A percentile compares a stretch with the other conserved stretches of the same genome.
Conservation (phyloP, 2,888 invertebrate genomes). For the Cosmia pyralina region DNA sequence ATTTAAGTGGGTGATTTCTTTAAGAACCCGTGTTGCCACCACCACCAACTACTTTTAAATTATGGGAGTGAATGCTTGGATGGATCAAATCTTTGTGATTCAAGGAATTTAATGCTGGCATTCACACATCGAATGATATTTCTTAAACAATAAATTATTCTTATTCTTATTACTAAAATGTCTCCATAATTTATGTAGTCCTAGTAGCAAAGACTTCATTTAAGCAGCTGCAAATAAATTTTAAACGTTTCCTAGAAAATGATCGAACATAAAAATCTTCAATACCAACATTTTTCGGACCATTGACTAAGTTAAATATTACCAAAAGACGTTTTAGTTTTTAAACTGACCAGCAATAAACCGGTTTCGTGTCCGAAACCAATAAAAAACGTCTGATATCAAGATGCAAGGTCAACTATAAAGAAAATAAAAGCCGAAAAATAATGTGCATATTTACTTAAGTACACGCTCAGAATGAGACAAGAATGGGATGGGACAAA, state of each 20-base stretch:
- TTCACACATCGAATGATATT: too few relatives aligned
- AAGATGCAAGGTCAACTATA: conserved; percentile 21
- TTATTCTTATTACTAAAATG: too few relatives aligned
- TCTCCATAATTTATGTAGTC: too few relatives aligned
- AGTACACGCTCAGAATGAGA: conserved; percentile 23
- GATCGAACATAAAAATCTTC: not conserved
- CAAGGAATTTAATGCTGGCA: not conserved
- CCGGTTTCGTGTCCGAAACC: not conserved
- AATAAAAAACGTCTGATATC: conserved; percentile 14
- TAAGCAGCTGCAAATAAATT: too few relatives aligned
- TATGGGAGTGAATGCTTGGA: not conserved
- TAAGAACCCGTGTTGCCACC: not conserved
- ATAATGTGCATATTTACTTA: conserved; percentile 18
- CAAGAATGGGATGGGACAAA: conserved; percentile 8
- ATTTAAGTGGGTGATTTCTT: conserved; percentile 27
- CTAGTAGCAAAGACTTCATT: too few relatives aligned
- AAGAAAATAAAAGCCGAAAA: conserved; percentile 32
- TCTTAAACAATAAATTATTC: too few relatives aligned
- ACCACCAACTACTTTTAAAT: not conserved
- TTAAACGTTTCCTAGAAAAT: not conserved
- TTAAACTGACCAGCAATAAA: not conserved
- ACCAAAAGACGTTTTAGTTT: not conserved
- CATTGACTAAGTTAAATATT: conserved; percentile 2
- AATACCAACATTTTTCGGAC: not conserved
- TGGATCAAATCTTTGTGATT: not conserved